Evolutionary conservation across 2,113 vertebrate genomes (phyloP), one percentile per base, ranked within the genome.

Genomic region (Bothrops jararaca): DNA sequence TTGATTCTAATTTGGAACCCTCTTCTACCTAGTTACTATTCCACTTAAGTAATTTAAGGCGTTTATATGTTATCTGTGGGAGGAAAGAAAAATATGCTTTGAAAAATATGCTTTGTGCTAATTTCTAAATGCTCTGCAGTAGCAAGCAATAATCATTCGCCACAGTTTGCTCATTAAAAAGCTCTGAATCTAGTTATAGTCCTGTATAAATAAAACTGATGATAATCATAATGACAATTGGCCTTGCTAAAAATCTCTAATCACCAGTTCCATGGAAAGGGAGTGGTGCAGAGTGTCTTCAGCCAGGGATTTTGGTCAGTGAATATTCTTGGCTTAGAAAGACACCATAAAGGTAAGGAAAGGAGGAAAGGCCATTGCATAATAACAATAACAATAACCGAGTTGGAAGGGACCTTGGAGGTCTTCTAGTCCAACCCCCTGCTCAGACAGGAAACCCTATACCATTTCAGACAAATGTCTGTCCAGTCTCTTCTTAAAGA

Each of bases 101-200:
- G 52, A 91, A 89, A 86, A 85, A 58, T 15, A 13, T 58, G 69
- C 9, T 60, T 64, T 86, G 80, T 53, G 39, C 24, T 60, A 20
- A 74, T 53, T n/a, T 85, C 45, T 91, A 91, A 91, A 90, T 29
- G 64, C 34, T 56, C 53, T 88, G 90, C 53, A 57, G 60, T 64
- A 91, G 90, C 69, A 26, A 91, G 60, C 69, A 64, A 60, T 89
- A 60, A 80, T 50, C 20, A 45, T 85, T 89, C 85, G 64, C 86
- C 9, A 54, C 90, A 89, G 53, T 58, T 86, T 80, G 85, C n/a
- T 54, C 90, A 85, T 89, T 91, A 89, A 89, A 89, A 8, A 45
- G 69, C 54, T 54, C 64, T 87, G 80, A 39, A 69, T 92, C 39
- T 48, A 22, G 29, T 34, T 87, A 74, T 57, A 86, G 80, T 29